Percentiles rank a stretch among this genome's conserved stretches.
These are phyloP conservation scores for Drosophila cognata DNA, from an alignment of 2,888 invertebrate species.

Conservation along the genomic window DNA sequence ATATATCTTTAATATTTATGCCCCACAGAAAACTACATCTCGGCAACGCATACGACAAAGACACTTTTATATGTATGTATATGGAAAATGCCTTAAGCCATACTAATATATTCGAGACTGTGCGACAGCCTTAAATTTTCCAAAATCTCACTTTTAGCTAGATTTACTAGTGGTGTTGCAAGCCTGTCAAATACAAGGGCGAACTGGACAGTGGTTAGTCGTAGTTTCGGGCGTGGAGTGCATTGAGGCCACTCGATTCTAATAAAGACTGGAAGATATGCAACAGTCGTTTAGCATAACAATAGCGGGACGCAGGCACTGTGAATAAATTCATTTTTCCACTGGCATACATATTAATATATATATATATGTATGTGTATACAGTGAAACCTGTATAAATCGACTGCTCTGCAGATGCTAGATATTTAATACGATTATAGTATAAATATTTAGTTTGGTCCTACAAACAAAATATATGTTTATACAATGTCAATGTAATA, in stretches of 20 bases:
- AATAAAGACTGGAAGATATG: conserved; percentile 59
- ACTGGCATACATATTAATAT: conserved; percentile 13
- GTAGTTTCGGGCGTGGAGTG: conserved; percentile 22
- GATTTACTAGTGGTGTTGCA: conserved; percentile 41
- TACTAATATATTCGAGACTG: conserved; percentile 14
- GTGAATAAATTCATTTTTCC: conserved; percentile 32
- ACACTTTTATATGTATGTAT: conserved; percentile 1
- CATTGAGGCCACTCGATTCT: conserved; percentile 32
- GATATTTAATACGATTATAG: neutral
- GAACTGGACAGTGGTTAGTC: neutral
- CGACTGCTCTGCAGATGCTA: neutral
- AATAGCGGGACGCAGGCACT: conserved; percentile 32
- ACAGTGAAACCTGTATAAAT: conserved; percentile 21
- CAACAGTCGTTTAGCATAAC: conserved; percentile 62
- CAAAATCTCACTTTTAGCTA: conserved; percentile 42
- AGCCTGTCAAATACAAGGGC: neutral
- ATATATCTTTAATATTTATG: conserved; percentile 1
- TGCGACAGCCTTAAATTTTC: conserved; percentile 33
- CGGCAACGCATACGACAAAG: conserved; percentile 14
- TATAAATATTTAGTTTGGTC: neutral
- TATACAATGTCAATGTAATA: conserved; percentile 1
- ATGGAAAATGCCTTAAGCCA: conserved; percentile 15
- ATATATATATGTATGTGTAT: neutral
- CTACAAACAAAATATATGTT: neutral
- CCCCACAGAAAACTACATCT: neutral